Conservation (phyloP, 2,113 vertebrate species). For the Melanotaenia duboulayi region DNA sequence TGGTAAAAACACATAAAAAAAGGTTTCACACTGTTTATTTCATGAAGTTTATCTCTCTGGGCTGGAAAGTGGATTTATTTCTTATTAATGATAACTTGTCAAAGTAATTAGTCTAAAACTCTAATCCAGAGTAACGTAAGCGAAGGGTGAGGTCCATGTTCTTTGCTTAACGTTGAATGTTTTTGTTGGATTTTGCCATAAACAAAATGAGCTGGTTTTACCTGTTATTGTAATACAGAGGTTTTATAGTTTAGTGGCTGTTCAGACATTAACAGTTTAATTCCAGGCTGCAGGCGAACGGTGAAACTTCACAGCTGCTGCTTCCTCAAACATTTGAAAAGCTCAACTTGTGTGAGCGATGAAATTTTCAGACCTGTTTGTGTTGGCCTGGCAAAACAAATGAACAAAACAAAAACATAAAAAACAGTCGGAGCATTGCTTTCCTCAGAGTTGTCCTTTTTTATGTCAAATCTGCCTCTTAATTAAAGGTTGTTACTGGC, state of each 20-base stretch:
- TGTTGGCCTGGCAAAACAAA: background rate
- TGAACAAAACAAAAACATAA: no score
- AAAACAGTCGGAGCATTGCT: no score
- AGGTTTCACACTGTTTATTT: background rate
- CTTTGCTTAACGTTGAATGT: background rate
- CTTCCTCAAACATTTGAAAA: background rate
- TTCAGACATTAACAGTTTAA: constrained; percentile 3
- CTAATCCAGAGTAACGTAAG: no score
- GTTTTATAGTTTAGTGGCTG: background rate
- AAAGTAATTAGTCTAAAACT: background rate
- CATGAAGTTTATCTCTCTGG: background rate
- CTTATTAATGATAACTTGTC: background rate
- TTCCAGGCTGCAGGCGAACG: background rate
- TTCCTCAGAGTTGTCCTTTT: no score
- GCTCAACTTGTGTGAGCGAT: background rate
- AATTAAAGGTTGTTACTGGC: no score
- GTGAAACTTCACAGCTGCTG: background rate
- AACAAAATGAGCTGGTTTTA: background rate
- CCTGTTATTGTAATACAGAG: background rate
- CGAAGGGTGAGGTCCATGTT: background rate
- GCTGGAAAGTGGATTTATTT: background rate
- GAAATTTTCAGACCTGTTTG: no score
- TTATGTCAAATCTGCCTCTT: no score
- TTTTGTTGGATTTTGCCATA: background rate
- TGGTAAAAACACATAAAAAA: constrained; percentile 78